Percentiles rank a stretch among this genome's conserved stretches.
Evolutionary conservation across 2,113 vertebrate genomes (phyloP).

Genomic region (Corydoras sp.): DNA sequence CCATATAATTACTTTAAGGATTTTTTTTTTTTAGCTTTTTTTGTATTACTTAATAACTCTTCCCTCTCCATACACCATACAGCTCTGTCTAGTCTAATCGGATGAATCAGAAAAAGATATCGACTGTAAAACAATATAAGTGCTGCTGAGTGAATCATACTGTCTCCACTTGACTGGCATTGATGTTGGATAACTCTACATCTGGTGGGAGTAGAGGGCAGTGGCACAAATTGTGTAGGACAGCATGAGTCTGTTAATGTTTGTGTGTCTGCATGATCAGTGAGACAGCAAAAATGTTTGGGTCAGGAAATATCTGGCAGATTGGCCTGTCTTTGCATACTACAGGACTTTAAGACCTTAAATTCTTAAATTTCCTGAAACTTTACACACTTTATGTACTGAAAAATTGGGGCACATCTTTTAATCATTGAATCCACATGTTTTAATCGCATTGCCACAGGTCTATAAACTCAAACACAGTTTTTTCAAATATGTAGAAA

Average conservation of each 20-base stretch:
- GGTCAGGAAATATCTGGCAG: slow-evolving; percentile 22
- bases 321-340: not conserved
- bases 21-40: not conserved
- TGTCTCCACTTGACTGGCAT: slow-evolving; percentile 36
- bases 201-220: slow-evolving; percentile 39
- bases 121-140: slow-evolving; percentile 8
- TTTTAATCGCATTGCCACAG: too few species aligned
- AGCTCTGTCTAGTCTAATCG: slow-evolving; percentile 1
- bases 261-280: not conserved
- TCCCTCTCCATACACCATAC: not conserved
- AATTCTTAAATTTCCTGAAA: not conserved
- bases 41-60: not conserved
- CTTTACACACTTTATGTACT: too few species aligned
- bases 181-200: slow-evolving; percentile 26
- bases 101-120: slow-evolving; percentile 11
- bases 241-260: slow-evolving; percentile 28
- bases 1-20: slow-evolving; percentile 1
- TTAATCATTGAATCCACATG: too few species aligned
- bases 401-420: too few species aligned
- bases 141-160: slow-evolving; percentile 18
- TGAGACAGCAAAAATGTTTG: not conserved
- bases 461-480: too few species aligned
- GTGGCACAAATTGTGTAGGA: slow-evolving; percentile 41
- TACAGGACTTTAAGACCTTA: not conserved
- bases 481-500: too few species aligned